These are phyloP conservation scores for Umimayanthus kanabou DNA, from an alignment of 92 coral and sea anemone species.

Conservation along the genomic window DNA sequence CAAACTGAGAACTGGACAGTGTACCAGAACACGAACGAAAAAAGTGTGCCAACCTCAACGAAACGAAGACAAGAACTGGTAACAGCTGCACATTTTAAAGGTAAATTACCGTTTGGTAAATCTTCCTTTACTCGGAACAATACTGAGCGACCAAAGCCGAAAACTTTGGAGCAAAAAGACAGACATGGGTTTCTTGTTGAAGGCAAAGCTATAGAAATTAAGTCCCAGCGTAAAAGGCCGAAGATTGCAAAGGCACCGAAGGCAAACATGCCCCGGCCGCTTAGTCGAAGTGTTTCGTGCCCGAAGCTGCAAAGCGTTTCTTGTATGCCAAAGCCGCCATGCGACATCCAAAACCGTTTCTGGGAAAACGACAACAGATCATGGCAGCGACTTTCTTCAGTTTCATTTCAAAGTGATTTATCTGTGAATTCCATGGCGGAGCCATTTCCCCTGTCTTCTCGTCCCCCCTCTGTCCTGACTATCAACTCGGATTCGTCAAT, in stretches of 20 bases:
- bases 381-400: constrained; percentile 21
- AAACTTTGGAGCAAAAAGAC: not conserved
- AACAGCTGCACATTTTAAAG: not conserved
- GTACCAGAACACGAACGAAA: not conserved
- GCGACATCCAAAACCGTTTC: not conserved
- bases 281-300: not conserved
- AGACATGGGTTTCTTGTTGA: not conserved
- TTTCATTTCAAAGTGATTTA: constrained; percentile 19
- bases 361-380: constrained; percentile 32
- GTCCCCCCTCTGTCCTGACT: constrained; percentile 64
- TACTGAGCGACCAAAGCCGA: not conserved
- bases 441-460: constrained; percentile 52
- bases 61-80: not conserved
- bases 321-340: constrained; percentile 3
- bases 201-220: constrained; percentile 27
- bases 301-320: not conserved
- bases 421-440: constrained; percentile 50
- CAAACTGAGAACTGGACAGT: not conserved
- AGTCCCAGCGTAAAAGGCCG: not conserved
- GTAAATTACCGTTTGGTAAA: not conserved
- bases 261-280: not conserved
- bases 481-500: constrained; percentile 51
- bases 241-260: not conserved
- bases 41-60: not conserved
- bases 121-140: not conserved